Evolutionary conservation across 1,140 invertebrate genomes (phyloP), one percentile per base, ranked within the genome.

Genomic region (Psix sp.): DNA sequence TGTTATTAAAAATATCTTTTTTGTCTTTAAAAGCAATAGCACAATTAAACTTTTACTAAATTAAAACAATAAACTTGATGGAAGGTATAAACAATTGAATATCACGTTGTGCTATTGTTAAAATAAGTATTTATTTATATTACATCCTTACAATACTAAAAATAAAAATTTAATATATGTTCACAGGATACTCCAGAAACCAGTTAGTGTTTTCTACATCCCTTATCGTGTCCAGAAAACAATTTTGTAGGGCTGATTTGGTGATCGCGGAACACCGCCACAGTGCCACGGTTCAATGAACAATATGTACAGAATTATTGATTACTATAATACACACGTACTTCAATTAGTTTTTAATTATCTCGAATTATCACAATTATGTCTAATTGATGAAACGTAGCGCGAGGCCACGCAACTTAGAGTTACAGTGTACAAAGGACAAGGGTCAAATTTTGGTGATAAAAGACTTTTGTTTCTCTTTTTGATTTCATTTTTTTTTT

Each of bases 221-320:
- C 31, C 11, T 46, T 38, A 26, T 39, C 29, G 16, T 62, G 48
- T 52, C 54, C 54, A 66, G 57, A 57, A 67, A 15, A 51, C 48
- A 38, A 63, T 62, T 67, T 62, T 62, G 26, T 60, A 52, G 56
- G 24, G 14, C 43, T 15, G 51, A 57, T 49, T 18, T 54, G 57
- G 57, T 54, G 51, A 63, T 51, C 51, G 31, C 36, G 49, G 40
- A 31, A 74, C 26, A 31, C 35, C 18, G 46, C 56, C 38, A 36
- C 46, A 63, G 38, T 68, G 71, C 49, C 63, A 74, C 57, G 48
- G 62, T 49, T 67, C 52, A 68, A 38, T 68, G 71, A 68, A 74
- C 57, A 63, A 74, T 62, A 68, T 74, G 71, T 74, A 74, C 71
- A 74, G 71, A 74, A 59, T 57, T 62, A 74, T 62, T 68, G 45